A percentile compares a stretch with the other conserved stretches of the same genome.
Conservation (phyloP, 2,113 vertebrate species). For the Ctenodactylus gundi region DNA sequence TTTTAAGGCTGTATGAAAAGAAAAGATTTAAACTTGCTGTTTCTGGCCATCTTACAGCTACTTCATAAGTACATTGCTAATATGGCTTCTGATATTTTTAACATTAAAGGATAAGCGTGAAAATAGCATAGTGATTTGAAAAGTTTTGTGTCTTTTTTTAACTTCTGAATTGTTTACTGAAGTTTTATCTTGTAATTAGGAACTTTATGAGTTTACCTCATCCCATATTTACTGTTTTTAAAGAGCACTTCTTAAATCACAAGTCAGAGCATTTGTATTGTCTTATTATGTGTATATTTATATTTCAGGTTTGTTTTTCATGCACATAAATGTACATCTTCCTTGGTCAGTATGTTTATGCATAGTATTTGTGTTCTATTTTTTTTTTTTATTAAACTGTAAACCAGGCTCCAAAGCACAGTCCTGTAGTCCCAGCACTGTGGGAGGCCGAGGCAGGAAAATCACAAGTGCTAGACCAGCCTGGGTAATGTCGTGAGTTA, state of each 20-base stretch:
- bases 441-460: no score
- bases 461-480: no score
- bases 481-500: no score
- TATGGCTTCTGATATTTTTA: background rate
- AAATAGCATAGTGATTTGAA: background rate
- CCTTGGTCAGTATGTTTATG: background rate
- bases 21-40: background rate
- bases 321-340: background rate
- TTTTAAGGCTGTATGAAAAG: background rate
- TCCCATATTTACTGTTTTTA: slow-evolving; percentile 43
- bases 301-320: background rate
- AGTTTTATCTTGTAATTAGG: slow-evolving; percentile 50
- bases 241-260: slow-evolving; percentile 40
- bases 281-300: slow-evolving; percentile 35
- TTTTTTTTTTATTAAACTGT: no score
- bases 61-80: background rate
- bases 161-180: background rate
- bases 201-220: background rate
- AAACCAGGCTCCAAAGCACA: no score
- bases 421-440: no score
- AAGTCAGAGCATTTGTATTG: background rate
- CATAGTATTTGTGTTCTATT: background rate
- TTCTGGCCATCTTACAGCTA: background rate
- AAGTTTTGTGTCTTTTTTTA: slow-evolving; percentile 9
- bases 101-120: background rate